Percentiles rank a stretch among this genome's conserved stretches.
phyloP scores from a whole-genome alignment of 2,113 vertebrate genomes.

The Dipodomys spectabilis region DNA sequence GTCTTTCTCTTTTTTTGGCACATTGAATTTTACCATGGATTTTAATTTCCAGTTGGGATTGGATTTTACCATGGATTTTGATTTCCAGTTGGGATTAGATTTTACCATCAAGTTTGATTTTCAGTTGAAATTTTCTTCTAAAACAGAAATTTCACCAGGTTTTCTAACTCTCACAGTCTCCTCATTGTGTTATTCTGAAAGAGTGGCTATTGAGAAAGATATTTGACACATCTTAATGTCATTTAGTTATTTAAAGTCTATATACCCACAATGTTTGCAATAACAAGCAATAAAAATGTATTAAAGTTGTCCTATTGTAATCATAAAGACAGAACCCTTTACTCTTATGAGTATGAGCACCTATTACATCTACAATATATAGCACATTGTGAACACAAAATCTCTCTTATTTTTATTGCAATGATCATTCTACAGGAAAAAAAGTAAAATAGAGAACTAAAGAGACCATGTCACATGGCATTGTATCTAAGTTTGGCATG shows the following conservation, averaged over 20 bases:
- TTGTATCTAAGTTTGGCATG: slow-evolving; percentile 8
- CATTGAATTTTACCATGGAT: background rate
- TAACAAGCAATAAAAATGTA: slow-evolving; percentile 36
- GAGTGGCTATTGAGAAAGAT: slow-evolving; percentile 14
- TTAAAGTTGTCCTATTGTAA: background rate
- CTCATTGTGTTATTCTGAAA: background rate
- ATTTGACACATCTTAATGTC: slow-evolving; percentile 42
- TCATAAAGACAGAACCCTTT: slow-evolving; percentile 3
- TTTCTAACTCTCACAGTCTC: background rate
- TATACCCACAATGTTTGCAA: background rate
- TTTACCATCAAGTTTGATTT: slow-evolving; percentile 36
- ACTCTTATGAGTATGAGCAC: slow-evolving; percentile 6
- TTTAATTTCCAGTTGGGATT: slow-evolving; percentile 26
- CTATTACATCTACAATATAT: background rate
- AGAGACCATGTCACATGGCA: background rate
- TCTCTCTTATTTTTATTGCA: slow-evolving; percentile 34
- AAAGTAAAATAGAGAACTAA: background rate
- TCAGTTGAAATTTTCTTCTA: background rate
- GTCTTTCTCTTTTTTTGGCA: background rate
- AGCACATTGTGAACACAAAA: slow-evolving; percentile 44
- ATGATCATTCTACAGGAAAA: background rate
- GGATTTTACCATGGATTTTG: background rate
- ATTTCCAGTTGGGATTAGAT: background rate
- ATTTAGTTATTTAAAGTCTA: slow-evolving; percentile 28
- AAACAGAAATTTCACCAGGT: background rate